These are phyloP conservation scores for Daboia siamensis DNA, from an alignment of 2,113 vertebrate genomes.

Conservation along the genomic window DNA sequence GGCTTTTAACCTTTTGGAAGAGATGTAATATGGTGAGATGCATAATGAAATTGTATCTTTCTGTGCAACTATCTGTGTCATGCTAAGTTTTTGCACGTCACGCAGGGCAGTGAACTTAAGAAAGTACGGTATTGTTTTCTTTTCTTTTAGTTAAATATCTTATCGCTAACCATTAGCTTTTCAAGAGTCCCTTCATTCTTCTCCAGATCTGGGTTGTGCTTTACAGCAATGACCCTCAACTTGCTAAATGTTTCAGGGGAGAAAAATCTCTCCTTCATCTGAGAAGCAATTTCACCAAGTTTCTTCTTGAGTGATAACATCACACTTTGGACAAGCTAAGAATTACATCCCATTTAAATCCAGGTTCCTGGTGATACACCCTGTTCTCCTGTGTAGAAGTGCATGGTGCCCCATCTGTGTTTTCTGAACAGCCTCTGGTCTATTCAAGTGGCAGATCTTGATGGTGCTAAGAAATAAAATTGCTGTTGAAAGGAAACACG, in stretches of 20 bases:
- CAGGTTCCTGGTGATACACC: not conserved
- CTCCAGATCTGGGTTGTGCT: not conserved
- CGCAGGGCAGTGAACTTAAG: not conserved
- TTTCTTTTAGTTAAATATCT: not conserved
- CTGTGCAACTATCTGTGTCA: no score
- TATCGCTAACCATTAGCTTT: not conserved
- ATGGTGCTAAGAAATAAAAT: conserved; percentile 1
- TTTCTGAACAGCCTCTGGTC: not conserved
- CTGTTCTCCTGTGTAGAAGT: not conserved
- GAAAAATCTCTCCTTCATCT: not conserved
- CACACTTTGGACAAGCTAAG: not conserved
- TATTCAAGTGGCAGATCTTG: not conserved
- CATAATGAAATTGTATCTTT: not conserved
- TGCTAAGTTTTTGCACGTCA: not conserved
- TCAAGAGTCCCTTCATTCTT: not conserved
- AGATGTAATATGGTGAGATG: not conserved
- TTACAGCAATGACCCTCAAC: not conserved
- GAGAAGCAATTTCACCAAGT: not conserved
- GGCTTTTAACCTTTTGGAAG: not conserved
- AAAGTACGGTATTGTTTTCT: not conserved
- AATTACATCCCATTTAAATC: not conserved
- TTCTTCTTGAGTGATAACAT: not conserved
- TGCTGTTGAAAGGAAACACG: not conserved
- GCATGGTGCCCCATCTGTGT: not conserved
- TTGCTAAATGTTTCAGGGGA: not conserved